Percentiles rank a stretch among this genome's conserved stretches.
Conservation (phyloP, 2,113 vertebrate genomes). For the Bubo blakistoni region DNA sequence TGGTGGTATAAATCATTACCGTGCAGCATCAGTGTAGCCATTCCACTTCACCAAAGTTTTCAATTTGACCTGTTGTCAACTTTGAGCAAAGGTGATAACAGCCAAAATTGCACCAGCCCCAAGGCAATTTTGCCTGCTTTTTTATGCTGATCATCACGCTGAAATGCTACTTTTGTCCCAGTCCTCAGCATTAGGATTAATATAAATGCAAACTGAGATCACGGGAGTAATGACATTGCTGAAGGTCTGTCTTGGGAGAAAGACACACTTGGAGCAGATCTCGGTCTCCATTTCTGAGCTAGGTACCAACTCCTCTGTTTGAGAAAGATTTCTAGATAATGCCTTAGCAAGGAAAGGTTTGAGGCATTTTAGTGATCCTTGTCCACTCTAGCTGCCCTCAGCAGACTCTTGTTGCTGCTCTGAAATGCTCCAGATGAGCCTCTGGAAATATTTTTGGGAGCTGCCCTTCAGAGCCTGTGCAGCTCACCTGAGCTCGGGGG, state of each 20-base stretch:
- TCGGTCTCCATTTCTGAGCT: not conserved
- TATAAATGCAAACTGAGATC: not conserved
- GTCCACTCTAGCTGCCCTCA: not conserved
- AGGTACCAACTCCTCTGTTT: not conserved
- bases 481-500: not conserved
- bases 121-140: not conserved
- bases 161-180: not conserved
- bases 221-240: not conserved
- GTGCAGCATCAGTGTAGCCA: not conserved
- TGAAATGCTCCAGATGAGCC: not conserved
- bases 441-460: not conserved
- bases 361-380: not conserved
- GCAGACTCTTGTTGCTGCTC: not conserved
- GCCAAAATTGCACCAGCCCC: not conserved
- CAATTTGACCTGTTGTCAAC: not conserved
- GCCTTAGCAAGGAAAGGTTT: not conserved
- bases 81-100: not conserved
- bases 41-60: not conserved
- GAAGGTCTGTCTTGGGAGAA: not conserved
- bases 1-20: not conserved
- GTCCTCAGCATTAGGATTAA: not conserved
- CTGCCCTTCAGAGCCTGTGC: not conserved
- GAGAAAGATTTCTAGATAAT: not conserved
- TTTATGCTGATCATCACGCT: not conserved
- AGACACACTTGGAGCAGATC: not conserved